Evolutionary conservation across 1,140 invertebrate genomes (phyloP), one percentile per base, ranked within the genome.

Genomic region (Conus betulinus): DNA sequence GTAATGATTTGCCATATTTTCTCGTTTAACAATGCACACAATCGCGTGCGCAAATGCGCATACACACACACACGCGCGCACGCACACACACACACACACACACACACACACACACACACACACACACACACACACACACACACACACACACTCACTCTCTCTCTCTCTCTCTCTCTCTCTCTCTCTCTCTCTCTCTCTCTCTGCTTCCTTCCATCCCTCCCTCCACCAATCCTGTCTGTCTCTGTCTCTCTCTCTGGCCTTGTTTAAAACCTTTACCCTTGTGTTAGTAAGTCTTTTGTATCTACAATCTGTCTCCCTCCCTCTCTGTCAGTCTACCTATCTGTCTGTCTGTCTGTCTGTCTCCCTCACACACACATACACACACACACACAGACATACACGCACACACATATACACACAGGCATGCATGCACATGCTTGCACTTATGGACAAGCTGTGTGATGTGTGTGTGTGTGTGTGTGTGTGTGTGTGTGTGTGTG

Each of bases 101-200:
- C 57, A 60, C 57, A 60, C 57, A 60, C 57, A 60, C 57, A 60
- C 57, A 60, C 57, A 60, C 57, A 60, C 57, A 60, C 57, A 57
- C 55, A 57, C 55, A 57, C 55, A 57, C 57, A 60, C 57, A 60
- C 57, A 60, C 57, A 60, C 57, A 60, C 57, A 60, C 57, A 60
- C 57, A 60, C 57, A 60, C 57, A 11, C 57, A 15, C 57, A 60
- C 67, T 5, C 67, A 23, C 67, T 10, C 5, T 51, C 85, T 87
- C 63, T 85, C 84, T 85, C 84, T 63, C 84, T 85, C 84, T 85
- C 84, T 85, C 84, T 85, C 84, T 85, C 84, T 67, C 84, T 85
- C 84, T 85, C 84, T 85, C 84, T 85, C 60, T 85, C 84, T 85
- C 84, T 85, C 55, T 7, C 55, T 67, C 55, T 85, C 55, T 10